A percentile compares a stretch with the other conserved stretches of the same genome.
phyloP scores from a whole-genome alignment of 1,140 invertebrate genomes.

The Nephila pilipes region DNA sequence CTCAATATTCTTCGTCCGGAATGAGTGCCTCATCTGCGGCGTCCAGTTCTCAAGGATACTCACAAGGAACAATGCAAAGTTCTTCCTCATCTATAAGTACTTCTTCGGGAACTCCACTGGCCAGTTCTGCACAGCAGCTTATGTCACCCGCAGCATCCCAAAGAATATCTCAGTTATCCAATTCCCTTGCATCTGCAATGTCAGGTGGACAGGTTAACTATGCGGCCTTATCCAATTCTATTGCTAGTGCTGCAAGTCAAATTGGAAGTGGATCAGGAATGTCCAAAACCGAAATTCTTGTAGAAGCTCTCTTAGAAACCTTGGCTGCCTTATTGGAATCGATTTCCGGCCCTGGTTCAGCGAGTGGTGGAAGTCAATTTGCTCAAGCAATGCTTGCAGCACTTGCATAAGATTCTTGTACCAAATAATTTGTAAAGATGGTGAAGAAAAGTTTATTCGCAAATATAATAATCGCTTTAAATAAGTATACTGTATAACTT shows the following conservation, averaged over 20 bases:
- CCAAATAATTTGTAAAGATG: neutral
- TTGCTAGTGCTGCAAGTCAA: neutral
- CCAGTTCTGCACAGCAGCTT: slow-evolving; percentile 8
- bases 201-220: slow-evolving; percentile 22
- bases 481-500: neutral
- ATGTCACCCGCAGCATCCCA: slow-evolving; percentile 27
- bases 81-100: neutral
- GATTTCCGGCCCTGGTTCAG: neutral
- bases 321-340: slow-evolving; percentile 30
- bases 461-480: neutral
- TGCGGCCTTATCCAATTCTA: neutral
- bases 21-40: neutral
- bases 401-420: neutral
- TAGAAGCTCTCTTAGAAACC: slow-evolving; percentile 34
- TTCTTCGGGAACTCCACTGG: neutral
- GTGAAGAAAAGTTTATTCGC: neutral
- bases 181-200: neutral
- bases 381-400: slow-evolving; percentile 32
- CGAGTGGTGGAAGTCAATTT: neutral
- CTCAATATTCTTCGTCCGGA: neutral
- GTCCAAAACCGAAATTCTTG: slow-evolving; percentile 18
- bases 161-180: slow-evolving; percentile 10
- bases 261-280: neutral
- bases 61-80: neutral
- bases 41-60: neutral